Conservation (phyloP, 1,140 invertebrate genomes). For the Zaprionus capensis region DNA sequence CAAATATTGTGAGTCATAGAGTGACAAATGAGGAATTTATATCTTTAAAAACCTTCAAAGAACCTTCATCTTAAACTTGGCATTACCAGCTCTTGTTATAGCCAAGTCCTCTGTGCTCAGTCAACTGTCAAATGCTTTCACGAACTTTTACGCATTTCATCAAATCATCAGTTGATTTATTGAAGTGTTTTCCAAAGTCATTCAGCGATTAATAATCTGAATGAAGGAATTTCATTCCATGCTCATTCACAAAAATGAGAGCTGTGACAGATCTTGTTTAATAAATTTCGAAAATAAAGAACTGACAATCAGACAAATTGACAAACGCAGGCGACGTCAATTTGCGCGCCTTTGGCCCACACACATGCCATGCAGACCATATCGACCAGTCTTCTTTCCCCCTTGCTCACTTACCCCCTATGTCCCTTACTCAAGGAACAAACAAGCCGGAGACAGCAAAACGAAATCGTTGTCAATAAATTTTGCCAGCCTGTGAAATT, state of each 20-base stretch:
- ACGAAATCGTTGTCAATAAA: constrained; percentile 69
- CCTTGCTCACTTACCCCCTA: too few relatives aligned
- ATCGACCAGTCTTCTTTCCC: not conserved
- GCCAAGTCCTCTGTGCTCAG: not conserved
- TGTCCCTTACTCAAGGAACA: constrained; percentile 11
- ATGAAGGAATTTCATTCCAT: constrained; percentile 33
- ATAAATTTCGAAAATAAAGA: constrained; percentile 53
- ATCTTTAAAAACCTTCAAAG: too few relatives aligned
- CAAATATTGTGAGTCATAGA: too few relatives aligned
- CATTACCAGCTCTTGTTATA: not conserved
- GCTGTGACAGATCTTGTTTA: constrained; percentile 66
- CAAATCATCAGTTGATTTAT: constrained; percentile 32
- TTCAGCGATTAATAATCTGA: constrained; percentile 10
- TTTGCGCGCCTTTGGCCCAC: constrained; percentile 43
- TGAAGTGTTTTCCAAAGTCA: constrained; percentile 11
- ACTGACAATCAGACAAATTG: constrained; percentile 66
- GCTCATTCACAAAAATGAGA: constrained; percentile 29
- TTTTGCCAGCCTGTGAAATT: constrained; percentile 57
- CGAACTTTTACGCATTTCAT: not conserved
- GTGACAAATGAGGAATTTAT: too few relatives aligned
- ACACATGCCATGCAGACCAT: constrained; percentile 23
- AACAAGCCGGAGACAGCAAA: constrained; percentile 23
- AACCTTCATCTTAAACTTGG: not conserved
- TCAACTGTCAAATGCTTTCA: not conserved
- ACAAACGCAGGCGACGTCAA: constrained; percentile 44